phyloP scores from a whole-genome alignment of 2,113 vertebrate genomes.

The Lampris megalopsis region DNA sequence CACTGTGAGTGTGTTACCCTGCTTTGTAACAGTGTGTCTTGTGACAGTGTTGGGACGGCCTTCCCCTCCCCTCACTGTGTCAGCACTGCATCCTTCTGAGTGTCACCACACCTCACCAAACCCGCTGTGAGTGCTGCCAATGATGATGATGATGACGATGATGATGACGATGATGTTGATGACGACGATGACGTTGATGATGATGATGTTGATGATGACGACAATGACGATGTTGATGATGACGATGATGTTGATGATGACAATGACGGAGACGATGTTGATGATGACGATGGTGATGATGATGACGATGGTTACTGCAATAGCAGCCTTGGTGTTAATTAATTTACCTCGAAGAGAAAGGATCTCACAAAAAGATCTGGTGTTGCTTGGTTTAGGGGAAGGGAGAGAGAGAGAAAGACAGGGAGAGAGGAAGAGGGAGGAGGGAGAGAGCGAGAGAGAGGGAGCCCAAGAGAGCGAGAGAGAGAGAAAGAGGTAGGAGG shows the following conservation, averaged over 20 bases:
- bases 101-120: slow-evolving; percentile 71
- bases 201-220: neutral
- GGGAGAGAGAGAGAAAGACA: slow-evolving; percentile 44
- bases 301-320: slow-evolving; percentile 68
- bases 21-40: slow-evolving; percentile 40
- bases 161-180: neutral
- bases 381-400: slow-evolving; percentile 65
- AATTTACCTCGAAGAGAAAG: slow-evolving; percentile 66
- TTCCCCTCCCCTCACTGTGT: slow-evolving; percentile 68
- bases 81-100: slow-evolving; percentile 69
- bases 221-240: neutral
- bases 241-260: slow-evolving; percentile 21
- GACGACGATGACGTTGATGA: neutral
- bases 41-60: slow-evolving; percentile 68
- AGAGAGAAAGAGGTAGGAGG: too few relatives aligned
- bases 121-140: slow-evolving; percentile 34
- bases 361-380: slow-evolving; percentile 36
- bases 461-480: too few relatives aligned
- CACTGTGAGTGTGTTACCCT: slow-evolving; percentile 57
- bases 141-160: neutral
- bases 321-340: slow-evolving; percentile 71
- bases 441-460: slow-evolving; percentile 4
- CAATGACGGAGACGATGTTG: slow-evolving; percentile 33
- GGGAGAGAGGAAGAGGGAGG: slow-evolving; percentile 14
- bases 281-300: slow-evolving; percentile 56